Evolutionary conservation across 2,113 vertebrate genomes (phyloP), one percentile per base, ranked within the genome.

Genomic region (Rhipidura dahli): DNA sequence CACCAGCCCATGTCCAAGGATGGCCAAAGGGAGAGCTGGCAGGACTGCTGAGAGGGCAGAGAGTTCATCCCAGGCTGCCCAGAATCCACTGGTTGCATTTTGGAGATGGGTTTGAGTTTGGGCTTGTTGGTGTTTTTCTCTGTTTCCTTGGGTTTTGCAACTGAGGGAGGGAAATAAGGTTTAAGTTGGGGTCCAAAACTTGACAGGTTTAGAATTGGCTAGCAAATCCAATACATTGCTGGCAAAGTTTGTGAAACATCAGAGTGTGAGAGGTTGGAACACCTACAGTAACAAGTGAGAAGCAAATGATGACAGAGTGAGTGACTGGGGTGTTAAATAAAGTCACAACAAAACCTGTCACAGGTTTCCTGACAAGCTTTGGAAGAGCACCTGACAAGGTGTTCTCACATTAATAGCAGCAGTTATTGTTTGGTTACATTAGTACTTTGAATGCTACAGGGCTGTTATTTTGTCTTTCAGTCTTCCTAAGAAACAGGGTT

Each of bases 371-470:
- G 85, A 90, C 35, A 79, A 76, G 92, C 35, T 88, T 77, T 93
- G 93, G 96, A 96, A 86, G 90, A 96, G 53, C 93, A 96, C 86
- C 93, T 93, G 92, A 89, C 92, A 93, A 89, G 49, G 83, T 75
- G 70, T 85, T 65, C 60, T 60, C 90, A 49, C 72, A 35, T 68
- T 89, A 86, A 84, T 53, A 94, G 76, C 56, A 86, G 88, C 90
- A 78, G 69, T 89, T 84, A 89, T 68, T 89, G 66, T 92, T 92
- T 93, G 76, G 53, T 83, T 90, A 27, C 51, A 50, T 53, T 18
- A 71, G 69, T 56, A 18, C 61, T 83, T 53, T 60, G 56, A 82
- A 87, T 61, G 30, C 54, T 70, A 22, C 82, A 35, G 64, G 13
- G 11, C 51, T 64, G 3, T 28, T 89, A 35, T 44, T 93, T 85